phyloP scores from a whole-genome alignment of 2,113 vertebrate species.

The Brachirus orientalis region DNA sequence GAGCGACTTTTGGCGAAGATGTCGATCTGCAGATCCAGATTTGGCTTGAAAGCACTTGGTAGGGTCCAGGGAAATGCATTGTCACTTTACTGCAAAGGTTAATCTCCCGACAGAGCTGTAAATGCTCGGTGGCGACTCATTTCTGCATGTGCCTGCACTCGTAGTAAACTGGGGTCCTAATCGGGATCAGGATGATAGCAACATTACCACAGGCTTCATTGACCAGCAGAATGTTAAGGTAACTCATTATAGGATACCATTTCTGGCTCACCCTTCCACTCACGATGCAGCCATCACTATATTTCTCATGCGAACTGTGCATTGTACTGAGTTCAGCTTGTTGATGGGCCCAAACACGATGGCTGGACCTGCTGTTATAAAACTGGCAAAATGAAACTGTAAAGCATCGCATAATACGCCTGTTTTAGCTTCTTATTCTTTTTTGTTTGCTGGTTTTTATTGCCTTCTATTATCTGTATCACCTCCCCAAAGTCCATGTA shows the following conservation, averaged over 20 bases:
- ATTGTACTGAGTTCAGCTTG: background rate
- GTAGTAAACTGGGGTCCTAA: background rate
- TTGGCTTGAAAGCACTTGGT: background rate
- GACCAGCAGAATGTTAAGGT: background rate
- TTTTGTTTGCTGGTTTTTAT: too few species aligned
- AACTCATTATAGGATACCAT: background rate
- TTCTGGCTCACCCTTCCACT: background rate
- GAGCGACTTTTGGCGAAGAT: constrained; percentile 12
- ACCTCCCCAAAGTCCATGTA: too few species aligned
- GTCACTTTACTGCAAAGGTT: background rate
- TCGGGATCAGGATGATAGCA: constrained; percentile 12
- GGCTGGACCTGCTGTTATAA: background rate
- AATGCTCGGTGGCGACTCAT: background rate
- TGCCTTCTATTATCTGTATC: too few species aligned
- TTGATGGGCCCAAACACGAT: too few species aligned
- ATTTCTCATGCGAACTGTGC: background rate
- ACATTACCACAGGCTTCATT: background rate
- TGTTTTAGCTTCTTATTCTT: too few species aligned
- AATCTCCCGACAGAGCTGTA: background rate
- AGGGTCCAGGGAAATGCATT: constrained; percentile 12
- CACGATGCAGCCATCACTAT: background rate
- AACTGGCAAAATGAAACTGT: background rate
- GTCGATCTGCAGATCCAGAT: constrained; percentile 17
- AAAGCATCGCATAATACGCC: too few species aligned
- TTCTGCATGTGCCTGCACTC: background rate